Conservation (phyloP, 2,888 invertebrate species). For the Cheilosia variabilis region DNA sequence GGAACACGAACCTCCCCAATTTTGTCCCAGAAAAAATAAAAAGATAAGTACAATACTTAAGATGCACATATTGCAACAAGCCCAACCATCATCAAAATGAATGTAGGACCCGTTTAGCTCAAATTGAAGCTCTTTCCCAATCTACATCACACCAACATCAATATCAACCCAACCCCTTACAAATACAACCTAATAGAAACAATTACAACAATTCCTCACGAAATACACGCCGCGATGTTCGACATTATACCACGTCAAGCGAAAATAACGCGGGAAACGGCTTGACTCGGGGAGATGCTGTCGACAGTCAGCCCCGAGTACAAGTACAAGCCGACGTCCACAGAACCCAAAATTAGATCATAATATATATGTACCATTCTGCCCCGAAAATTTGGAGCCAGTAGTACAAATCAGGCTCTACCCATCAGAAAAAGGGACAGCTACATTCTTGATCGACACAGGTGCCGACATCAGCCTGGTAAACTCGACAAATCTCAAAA, state of each 20-base stretch:
- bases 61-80: slow-evolving; percentile 1
- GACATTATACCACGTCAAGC: too few relatives aligned
- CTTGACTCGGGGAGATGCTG: neutral
- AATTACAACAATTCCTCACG: too few relatives aligned
- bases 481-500: neutral
- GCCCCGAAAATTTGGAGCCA: slow-evolving; percentile 7
- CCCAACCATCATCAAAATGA: too few relatives aligned
- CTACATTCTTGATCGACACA: slow-evolving; percentile 13
- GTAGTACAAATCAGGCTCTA: slow-evolving; percentile 5
- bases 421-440: neutral
- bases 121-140: too few relatives aligned
- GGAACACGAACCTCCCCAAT: neutral
- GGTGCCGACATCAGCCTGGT: slow-evolving; percentile 11
- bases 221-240: too few relatives aligned
- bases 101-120: too few relatives aligned
- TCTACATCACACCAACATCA: too few relatives aligned
- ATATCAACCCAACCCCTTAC: too few relatives aligned
- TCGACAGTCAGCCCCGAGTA: slow-evolving; percentile 18
- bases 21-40: slow-evolving; percentile 1
- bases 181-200: too few relatives aligned
- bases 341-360: neutral
- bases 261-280: neutral
- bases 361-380: slow-evolving; percentile 3
- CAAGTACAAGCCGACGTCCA: neutral
- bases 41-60: neutral